phyloP scores from a whole-genome alignment of 2,888 invertebrate genomes.

The Idaea aversata region DNA sequence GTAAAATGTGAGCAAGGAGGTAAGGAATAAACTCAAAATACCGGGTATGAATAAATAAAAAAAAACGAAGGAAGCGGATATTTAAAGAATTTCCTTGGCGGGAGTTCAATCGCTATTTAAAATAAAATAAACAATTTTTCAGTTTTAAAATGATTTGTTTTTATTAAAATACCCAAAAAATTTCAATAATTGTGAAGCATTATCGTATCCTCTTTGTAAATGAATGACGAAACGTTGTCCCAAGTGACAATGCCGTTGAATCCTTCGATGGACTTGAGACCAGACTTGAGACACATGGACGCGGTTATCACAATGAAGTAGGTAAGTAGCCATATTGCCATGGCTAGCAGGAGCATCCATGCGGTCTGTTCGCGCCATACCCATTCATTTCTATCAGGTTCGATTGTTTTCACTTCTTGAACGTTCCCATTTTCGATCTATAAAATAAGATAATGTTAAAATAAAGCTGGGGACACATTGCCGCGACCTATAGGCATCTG shows the following conservation, averaged over 20 bases:
- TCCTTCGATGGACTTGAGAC: neutral
- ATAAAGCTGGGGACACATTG: neutral
- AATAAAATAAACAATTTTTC: neutral
- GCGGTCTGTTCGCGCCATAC: conserved; percentile 21
- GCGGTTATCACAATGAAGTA: conserved; percentile 41
- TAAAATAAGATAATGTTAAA: conserved; percentile 4
- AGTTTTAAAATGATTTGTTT: neutral
- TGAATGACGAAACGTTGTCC: neutral
- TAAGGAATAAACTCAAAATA: no score
- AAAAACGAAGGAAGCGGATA: neutral
- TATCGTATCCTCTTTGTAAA: conserved; percentile 11
- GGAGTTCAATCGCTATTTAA: neutral
- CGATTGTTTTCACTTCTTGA: neutral
- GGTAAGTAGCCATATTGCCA: conserved; percentile 46
- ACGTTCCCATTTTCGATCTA: conserved; percentile 18
- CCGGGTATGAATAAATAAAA: neutral
- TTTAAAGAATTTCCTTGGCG: neutral
- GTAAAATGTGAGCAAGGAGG: neutral
- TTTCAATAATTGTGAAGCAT: neutral
- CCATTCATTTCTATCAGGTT: neutral
- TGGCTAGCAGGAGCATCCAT: conserved; percentile 43
- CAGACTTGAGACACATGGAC: conserved; percentile 36
- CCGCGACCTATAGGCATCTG: no score
- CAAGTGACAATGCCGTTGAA: neutral
- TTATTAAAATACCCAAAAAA: neutral